Evolutionary conservation across 2,797 vertebrate genomes (phyloP).

Genomic region (Halcyon leucocephala): DNA sequence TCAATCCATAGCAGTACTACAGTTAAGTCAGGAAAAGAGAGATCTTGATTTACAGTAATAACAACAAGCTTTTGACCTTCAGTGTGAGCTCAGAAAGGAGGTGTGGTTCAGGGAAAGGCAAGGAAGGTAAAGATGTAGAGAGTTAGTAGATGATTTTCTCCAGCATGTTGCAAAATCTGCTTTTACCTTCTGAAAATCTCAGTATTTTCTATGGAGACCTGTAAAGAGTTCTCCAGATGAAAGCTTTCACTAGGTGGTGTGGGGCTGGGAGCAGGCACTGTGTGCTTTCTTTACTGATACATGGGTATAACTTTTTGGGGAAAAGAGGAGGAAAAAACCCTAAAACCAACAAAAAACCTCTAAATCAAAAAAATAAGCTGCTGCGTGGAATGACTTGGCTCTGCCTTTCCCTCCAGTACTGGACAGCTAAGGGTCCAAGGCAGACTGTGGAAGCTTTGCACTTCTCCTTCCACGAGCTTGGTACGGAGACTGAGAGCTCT

Average conservation of each 20-base stretch:
- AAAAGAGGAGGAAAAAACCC: no score
- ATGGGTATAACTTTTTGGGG: accelerated
- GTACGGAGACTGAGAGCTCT: neutral
- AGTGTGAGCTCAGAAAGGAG: neutral
- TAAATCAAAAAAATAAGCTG: neutral
- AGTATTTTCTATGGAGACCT: neutral
- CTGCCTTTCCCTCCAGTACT: neutral
- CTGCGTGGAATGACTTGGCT: neutral
- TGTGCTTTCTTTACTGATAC: neutral
- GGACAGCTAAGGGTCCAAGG: neutral
- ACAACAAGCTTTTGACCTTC: neutral
- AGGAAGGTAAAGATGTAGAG: neutral
- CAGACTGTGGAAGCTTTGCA: neutral
- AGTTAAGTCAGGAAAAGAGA: neutral
- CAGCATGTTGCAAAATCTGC: neutral
- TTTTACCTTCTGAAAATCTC: neutral
- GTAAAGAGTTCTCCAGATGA: neutral
- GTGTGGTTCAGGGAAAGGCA: neutral
- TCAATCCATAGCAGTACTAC: neutral
- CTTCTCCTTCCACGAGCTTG: neutral
- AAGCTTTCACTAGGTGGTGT: neutral
- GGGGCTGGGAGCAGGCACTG: neutral
- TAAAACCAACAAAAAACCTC: neutral
- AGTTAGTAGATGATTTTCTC: neutral
- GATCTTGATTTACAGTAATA: neutral